phyloP scores from a whole-genome alignment of 2,797 vertebrate genomes.

The Sebastes matsubarae region DNA sequence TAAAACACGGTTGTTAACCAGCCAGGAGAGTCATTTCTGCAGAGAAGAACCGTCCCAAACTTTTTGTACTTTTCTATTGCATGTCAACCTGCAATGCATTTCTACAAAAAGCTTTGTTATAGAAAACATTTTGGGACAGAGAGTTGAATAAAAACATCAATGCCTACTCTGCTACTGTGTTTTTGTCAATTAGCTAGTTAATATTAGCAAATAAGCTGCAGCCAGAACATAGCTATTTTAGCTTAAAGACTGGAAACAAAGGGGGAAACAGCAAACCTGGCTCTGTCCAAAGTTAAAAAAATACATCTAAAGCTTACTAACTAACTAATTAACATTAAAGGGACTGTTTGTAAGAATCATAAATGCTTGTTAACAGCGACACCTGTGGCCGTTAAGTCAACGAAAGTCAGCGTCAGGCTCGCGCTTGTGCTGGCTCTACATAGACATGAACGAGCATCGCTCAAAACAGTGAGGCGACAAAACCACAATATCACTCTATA shows the following conservation, averaged over 20 bases:
- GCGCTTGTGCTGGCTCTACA: no score
- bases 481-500: no score
- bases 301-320: no score
- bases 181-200: background rate
- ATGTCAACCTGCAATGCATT: background rate
- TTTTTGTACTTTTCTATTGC: no score
- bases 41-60: background rate
- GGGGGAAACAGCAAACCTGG: background rate
- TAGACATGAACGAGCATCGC: no score
- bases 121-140: background rate
- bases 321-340: no score
- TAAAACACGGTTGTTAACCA: background rate
- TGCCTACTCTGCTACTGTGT: background rate
- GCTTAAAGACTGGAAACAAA: background rate
- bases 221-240: no score
- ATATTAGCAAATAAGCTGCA: fast-evolving
- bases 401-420: no score
- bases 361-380: no score
- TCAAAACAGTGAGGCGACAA: no score
- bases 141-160: background rate
- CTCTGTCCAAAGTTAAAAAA: background rate
- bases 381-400: no score
- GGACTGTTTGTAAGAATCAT: no score
- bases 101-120: background rate
- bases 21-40: background rate